Evolutionary conservation across 2,113 vertebrate species (phyloP).

Genomic region (Melanocharis versteri): DNA sequence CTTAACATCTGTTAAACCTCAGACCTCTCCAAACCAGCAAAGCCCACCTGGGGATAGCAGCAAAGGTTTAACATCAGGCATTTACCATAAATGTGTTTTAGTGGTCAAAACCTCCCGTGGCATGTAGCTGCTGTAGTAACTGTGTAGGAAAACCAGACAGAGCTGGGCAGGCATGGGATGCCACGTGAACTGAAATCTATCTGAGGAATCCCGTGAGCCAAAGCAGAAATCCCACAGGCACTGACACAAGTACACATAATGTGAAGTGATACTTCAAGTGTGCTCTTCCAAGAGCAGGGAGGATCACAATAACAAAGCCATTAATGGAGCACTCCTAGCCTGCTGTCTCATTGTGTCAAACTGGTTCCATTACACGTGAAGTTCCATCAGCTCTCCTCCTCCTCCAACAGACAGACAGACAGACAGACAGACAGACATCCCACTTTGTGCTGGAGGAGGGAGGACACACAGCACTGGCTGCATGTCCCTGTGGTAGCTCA

Average conservation of each 20-base stretch:
- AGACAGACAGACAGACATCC: not conserved
- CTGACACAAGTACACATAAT: not conserved
- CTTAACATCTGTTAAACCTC: not conserved
- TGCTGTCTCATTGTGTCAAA: not conserved
- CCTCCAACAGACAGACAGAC: not conserved
- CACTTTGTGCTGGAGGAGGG: not conserved
- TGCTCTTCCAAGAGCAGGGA: not conserved
- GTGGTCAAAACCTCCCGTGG: not conserved
- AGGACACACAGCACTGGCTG: not conserved
- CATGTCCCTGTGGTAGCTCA: not conserved
- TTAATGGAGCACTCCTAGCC: not conserved
- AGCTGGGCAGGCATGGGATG: not conserved
- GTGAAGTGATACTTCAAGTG: not conserved
- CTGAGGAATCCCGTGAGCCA: not conserved
- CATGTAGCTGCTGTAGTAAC: not conserved
- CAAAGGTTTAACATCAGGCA: not conserved
- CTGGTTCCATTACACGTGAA: rapidly evolving
- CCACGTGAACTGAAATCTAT: not conserved
- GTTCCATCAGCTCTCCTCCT: not conserved
- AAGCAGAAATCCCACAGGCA: not conserved
- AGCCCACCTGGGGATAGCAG: not conserved
- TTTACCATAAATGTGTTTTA: not conserved
- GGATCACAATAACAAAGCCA: not conserved
- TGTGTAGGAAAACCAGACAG: not conserved
- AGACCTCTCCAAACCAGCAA: not conserved